phyloP scores from a whole-genome alignment of 2,888 invertebrate genomes.

The Galerucella calmariensis region DNA sequence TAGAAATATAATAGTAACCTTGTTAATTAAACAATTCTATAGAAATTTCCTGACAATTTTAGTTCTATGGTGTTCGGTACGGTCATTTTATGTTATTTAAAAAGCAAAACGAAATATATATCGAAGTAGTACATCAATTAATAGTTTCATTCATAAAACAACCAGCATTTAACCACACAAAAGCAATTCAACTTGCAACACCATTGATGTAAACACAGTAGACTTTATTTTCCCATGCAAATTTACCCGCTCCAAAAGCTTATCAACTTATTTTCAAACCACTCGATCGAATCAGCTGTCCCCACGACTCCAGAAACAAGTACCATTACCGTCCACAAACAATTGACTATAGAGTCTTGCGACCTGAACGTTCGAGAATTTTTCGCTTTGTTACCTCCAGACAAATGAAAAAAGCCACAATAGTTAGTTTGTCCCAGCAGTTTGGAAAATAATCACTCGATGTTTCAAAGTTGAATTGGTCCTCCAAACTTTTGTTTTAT shows the following conservation, averaged over 20 bases:
- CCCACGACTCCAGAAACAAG: slow-evolving; percentile 44
- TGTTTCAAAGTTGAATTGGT: slow-evolving; percentile 50
- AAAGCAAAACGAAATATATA: background rate
- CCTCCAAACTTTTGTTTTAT: slow-evolving; percentile 48
- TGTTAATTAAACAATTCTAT: no score
- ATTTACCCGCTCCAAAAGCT: slow-evolving; percentile 40
- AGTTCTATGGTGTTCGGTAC: no score
- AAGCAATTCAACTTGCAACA: slow-evolving; percentile 21
- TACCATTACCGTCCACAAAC: slow-evolving; percentile 50
- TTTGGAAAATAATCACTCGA: slow-evolving; percentile 41
- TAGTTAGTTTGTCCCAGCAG: slow-evolving; percentile 38
- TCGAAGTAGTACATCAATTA: background rate
- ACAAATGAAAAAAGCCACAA: slow-evolving; percentile 58
- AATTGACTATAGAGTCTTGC: slow-evolving; percentile 58
- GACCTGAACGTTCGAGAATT: slow-evolving; percentile 55
- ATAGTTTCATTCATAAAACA: background rate
- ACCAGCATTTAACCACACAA: slow-evolving; percentile 7
- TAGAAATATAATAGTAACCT: no score
- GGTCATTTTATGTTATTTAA: background rate
- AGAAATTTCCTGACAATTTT: no score
- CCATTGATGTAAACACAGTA: slow-evolving; percentile 15
- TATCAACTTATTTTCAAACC: slow-evolving; percentile 44
- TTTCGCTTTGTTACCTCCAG: slow-evolving; percentile 62
- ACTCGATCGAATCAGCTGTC: slow-evolving; percentile 52
- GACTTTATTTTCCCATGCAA: slow-evolving; percentile 31